A percentile compares a stretch with the other conserved stretches of the same genome.
phyloP scores from a whole-genome alignment of 92 coral and sea anemone genomes.

The Epizoanthus ramosus region DNA sequence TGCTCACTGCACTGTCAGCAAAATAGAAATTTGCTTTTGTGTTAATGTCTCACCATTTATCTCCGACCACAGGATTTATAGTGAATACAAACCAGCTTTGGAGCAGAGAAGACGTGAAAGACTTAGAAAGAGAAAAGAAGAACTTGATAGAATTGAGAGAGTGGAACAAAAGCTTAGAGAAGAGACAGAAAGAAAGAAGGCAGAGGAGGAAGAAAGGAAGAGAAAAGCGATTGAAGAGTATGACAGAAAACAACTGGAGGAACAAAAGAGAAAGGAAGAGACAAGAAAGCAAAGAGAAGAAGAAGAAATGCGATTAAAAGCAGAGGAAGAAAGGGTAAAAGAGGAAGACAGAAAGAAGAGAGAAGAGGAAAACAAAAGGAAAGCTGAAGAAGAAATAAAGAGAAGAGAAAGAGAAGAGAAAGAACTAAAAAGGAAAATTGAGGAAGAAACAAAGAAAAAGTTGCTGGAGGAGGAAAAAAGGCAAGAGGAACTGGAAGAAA shows the following conservation, averaged over 20 bases:
- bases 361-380: constrained; percentile 46
- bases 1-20: not conserved
- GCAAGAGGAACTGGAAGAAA: constrained; percentile 41
- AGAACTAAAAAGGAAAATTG: constrained; percentile 31
- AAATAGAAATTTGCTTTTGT: not conserved
- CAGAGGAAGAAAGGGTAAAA: constrained; percentile 17
- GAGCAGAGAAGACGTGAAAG: constrained; percentile 46
- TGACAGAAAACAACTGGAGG: constrained; percentile 27
- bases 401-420: constrained; percentile 35
- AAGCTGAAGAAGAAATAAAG: constrained; percentile 44
- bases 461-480: constrained; percentile 47
- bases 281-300: constrained; percentile 38
- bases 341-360: constrained; percentile 34
- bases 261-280: constrained; percentile 27
- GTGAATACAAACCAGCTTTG: constrained; percentile 55
- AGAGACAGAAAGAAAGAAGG: constrained; percentile 51
- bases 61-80: constrained; percentile 50
- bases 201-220: constrained; percentile 29
- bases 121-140: constrained; percentile 44
- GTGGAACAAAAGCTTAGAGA: constrained; percentile 57
- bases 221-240: constrained; percentile 21
- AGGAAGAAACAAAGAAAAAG: constrained; percentile 41
- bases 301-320: constrained; percentile 36
- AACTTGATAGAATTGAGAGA: constrained; percentile 61
- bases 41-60: not conserved